Conservation (phyloP, 2,888 invertebrate species). For the Nephrotoma flavescens region DNA sequence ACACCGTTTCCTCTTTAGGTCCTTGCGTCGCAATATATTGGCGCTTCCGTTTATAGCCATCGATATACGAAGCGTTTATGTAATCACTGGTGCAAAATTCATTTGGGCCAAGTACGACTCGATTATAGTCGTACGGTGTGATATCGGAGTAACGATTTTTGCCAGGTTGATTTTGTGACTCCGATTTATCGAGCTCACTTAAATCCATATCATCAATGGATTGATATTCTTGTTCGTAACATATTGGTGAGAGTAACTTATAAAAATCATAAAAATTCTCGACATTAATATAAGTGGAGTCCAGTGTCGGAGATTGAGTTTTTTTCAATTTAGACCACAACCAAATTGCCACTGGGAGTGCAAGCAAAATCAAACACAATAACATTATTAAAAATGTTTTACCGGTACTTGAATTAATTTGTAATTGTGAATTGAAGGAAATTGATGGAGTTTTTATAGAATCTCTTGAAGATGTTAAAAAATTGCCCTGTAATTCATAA, state of each 20-base stretch:
- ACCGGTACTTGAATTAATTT: background rate
- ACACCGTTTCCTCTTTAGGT: conserved; percentile 46
- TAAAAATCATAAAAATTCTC: background rate
- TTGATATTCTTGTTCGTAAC: background rate
- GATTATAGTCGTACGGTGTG: conserved; percentile 43
- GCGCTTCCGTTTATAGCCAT: conserved; percentile 43
- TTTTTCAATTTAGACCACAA: background rate
- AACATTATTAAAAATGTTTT: background rate
- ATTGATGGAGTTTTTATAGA: background rate
- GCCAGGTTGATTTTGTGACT: background rate
- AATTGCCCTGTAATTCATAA: background rate
- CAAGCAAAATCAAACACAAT: background rate
- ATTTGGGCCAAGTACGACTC: conserved; percentile 42
- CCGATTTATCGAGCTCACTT: background rate
- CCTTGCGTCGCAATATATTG: conserved; percentile 66
- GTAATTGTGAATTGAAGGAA: background rate
- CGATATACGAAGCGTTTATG: conserved; percentile 60
- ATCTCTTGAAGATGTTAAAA: background rate
- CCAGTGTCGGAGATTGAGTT: background rate
- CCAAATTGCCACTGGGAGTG: background rate
- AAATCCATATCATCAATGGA: background rate
- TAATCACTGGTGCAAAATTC: conserved; percentile 49
- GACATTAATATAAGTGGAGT: background rate
- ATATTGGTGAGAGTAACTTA: background rate
- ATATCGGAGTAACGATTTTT: too few species aligned